Evolutionary conservation across 2,113 vertebrate species (phyloP).

Genomic region (Apodemus speciosus): DNA sequence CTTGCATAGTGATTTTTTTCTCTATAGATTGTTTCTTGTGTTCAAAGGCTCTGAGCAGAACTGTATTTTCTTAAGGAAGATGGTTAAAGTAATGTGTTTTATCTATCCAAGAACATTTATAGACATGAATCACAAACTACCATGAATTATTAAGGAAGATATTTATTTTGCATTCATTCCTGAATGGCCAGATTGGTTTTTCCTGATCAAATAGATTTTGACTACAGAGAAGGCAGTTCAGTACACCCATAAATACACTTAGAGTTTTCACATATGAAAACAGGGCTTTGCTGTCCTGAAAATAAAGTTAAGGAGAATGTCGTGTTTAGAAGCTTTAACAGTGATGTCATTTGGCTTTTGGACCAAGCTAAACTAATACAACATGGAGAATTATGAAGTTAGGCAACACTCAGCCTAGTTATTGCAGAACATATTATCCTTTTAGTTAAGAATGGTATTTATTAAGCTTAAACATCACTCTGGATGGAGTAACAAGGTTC

Average conservation of each 20-base stretch:
- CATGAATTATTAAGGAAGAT: conserved; percentile 5
- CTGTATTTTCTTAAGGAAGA: conserved; percentile 24
- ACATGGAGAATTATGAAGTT: neutral
- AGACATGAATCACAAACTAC: neutral
- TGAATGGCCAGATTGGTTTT: neutral
- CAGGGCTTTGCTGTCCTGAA: neutral
- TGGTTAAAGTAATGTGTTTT: neutral
- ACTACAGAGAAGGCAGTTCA: neutral
- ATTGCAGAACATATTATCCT: conserved; percentile 25
- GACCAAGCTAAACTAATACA: conserved; percentile 19
- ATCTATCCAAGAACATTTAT: neutral
- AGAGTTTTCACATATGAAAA: conserved; percentile 19
- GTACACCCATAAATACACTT: neutral
- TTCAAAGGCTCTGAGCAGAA: neutral
- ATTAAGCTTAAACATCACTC: conserved; percentile 27
- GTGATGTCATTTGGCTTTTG: neutral
- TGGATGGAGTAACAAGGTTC: conserved; percentile 29
- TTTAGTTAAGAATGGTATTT: neutral
- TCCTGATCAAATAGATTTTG: conserved; percentile 9
- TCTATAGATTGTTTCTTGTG: conserved; percentile 5
- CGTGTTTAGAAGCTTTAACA: conserved; percentile 27
- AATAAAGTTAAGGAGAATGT: neutral
- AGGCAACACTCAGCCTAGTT: neutral
- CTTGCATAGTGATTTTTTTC: conserved; percentile 27
- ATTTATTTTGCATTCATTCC: neutral